Evolutionary conservation across 2,113 vertebrate genomes (phyloP), one percentile per base, ranked within the genome.

Genomic region (Calidris pygmaea): DNA sequence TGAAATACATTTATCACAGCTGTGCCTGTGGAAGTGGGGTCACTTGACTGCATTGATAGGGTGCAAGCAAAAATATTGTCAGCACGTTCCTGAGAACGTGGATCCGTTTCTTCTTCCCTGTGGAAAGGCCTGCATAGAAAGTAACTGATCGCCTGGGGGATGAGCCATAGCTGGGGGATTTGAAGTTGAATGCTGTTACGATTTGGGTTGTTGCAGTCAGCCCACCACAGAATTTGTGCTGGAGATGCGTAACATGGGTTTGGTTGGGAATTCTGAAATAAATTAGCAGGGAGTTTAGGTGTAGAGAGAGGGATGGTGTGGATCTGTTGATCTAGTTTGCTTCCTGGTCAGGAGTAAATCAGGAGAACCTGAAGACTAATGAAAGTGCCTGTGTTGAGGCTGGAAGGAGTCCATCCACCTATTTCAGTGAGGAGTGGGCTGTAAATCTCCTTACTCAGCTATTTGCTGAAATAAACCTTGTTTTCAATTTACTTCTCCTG

Each of bases 71-170:
- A 87, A 77, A n/a, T 70, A 52, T 6, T 48, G 47, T 48, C 10
- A 16, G 60, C 10, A 1, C 2, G 1, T 67, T 72, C 34, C 55
- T 62, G 29, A 72, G 66, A 59, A n/a, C 0, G 0, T 47, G 62
- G 20, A 30, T 88, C 43, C 15, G 3, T 72, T 84, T 84, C 32
- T 81, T 32, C 14, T 12, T 83, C 23, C 32, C 43, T 43, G 37
- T 75, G 55, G 75, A 45, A 39, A 74, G 41, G 41, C 7, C 59
- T 78, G 35, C 27, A 12, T 18, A 58, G 73, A 70, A 63, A 34
- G 19, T 50, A 47, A 6, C 41, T 41, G 20, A 52, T 95, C 41
- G 39, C 14, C 14, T 52, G 20, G 19, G 22, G 11, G 5, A 6
- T 81, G n/a, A 58, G 35, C 63, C 11, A 19, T 53, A 63, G 30